Evolutionary conservation across 2,888 invertebrate species (phyloP).

Genomic region (Helobdella robusta): DNA sequence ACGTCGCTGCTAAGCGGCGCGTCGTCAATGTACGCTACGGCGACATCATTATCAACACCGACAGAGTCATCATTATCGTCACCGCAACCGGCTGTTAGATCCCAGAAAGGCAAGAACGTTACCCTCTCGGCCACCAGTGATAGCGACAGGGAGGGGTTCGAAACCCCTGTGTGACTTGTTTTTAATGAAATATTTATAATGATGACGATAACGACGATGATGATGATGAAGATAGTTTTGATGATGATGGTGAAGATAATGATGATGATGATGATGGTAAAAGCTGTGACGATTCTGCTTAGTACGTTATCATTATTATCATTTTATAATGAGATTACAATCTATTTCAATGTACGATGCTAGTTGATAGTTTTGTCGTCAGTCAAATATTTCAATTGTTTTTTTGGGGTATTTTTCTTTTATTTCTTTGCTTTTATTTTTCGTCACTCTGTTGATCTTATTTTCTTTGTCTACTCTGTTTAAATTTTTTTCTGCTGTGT

Average conservation of each 20-base stretch:
- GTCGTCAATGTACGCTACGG: slow-evolving; percentile 23
- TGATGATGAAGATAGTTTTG: neutral
- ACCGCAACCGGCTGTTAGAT: neutral
- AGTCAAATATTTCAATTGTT: too few species aligned
- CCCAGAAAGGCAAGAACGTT: slow-evolving; percentile 1
- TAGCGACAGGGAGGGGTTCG: slow-evolving; percentile 20
- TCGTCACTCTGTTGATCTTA: too few species aligned
- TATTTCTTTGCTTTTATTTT: too few species aligned
- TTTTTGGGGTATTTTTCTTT: too few species aligned
- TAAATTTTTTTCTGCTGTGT: too few species aligned
- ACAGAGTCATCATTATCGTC: neutral
- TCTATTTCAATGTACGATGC: too few species aligned
- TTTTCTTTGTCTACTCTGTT: too few species aligned
- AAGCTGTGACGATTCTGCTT: neutral
- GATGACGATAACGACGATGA: too few species aligned
- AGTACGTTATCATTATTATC: neutral
- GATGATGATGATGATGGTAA: neutral
- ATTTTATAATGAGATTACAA: too few species aligned
- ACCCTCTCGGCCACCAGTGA: slow-evolving; percentile 6
- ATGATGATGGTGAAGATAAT: neutral
- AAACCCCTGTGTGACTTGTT: slow-evolving; percentile 18
- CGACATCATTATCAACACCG: slow-evolving; percentile 10
- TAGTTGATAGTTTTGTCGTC: too few species aligned
- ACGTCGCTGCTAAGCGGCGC: slow-evolving; percentile 11
- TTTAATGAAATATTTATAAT: too few species aligned